Percentiles rank a stretch among this genome's conserved stretches.
Evolutionary conservation across 2,797 vertebrate species (phyloP).

Genomic region (Meda fulgida): DNA sequence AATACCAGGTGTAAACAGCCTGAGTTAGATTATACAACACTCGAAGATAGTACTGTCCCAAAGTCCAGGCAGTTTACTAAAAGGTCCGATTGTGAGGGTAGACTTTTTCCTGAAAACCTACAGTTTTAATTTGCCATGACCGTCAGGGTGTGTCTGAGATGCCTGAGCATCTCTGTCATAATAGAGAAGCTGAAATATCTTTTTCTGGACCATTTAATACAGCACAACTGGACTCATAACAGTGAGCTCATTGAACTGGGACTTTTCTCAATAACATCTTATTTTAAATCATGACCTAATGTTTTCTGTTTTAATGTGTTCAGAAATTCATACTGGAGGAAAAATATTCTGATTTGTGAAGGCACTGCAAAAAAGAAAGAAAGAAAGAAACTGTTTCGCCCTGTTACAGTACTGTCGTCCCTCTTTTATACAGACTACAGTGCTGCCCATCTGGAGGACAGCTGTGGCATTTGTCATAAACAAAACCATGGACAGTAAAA

Average conservation of each 20-base stretch:
- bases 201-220: conserved; percentile 31
- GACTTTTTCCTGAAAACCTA: not conserved
- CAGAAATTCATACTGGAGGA: conserved; percentile 35
- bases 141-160: conserved; percentile 31
- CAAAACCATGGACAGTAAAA: conserved; percentile 52
- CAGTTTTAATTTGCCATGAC: conserved; percentile 29
- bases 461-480: conserved; percentile 58
- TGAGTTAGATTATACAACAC: not conserved
- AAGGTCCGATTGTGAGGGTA: conserved; percentile 10
- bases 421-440: conserved; percentile 57
- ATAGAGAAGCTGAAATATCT: conserved; percentile 9
- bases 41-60: not conserved
- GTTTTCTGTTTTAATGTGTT: conserved; percentile 22
- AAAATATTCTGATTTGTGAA: conserved; percentile 51
- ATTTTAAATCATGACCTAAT: conserved; percentile 40
- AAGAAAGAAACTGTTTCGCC: conserved; percentile 22
- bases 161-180: conserved; percentile 28
- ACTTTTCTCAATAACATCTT: conserved; percentile 35
- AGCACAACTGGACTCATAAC: conserved; percentile 23
- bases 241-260: not conserved
- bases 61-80: not conserved
- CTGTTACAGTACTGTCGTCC: conserved; percentile 53
- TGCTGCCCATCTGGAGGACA: conserved; percentile 63
- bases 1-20: not conserved
- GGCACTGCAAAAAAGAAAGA: conserved; percentile 26